These are phyloP conservation scores for Drosophila helvetica DNA, from an alignment of 2,888 invertebrate species.

Conservation along the genomic window DNA sequence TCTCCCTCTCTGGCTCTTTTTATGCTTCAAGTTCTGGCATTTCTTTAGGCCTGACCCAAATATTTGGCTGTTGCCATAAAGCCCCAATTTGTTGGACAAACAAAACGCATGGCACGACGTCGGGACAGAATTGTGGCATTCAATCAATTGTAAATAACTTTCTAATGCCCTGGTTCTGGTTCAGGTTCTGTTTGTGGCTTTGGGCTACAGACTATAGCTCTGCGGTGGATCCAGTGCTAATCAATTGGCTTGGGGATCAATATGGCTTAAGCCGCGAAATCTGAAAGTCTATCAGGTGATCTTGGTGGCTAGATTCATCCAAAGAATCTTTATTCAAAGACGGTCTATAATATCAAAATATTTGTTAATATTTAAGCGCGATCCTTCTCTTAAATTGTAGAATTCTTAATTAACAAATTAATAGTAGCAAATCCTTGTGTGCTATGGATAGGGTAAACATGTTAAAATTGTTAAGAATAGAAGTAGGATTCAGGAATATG, in stretches of 20 bases:
- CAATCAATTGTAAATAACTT: conserved; percentile 43
- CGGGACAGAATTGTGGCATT: conserved; percentile 34
- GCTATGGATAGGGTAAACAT: too few relatives aligned
- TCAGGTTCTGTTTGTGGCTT: conserved; percentile 12
- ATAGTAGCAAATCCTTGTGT: too few relatives aligned
- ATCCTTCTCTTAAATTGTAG: too few relatives aligned
- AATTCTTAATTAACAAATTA: too few relatives aligned
- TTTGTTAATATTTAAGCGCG: too few relatives aligned
- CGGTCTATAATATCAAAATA: too few relatives aligned
- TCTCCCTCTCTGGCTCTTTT: conserved; percentile 10
- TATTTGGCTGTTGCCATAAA: conserved; percentile 40
- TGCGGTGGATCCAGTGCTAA: background rate
- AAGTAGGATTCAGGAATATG: too few relatives aligned
- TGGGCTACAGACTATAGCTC: too few relatives aligned
- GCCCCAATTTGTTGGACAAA: conserved; percentile 53
- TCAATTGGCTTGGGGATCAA: conserved; percentile 2
- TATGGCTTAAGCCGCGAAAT: background rate
- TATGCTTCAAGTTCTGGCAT: conserved; percentile 71
- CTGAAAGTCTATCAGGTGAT: background rate
- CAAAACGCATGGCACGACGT: conserved; percentile 34
- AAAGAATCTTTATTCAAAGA: too few relatives aligned
- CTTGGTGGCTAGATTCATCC: background rate
- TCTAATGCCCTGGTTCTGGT: conserved; percentile 26
- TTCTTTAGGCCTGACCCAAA: conserved; percentile 70
- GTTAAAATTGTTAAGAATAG: too few relatives aligned